phyloP scores from a whole-genome alignment of 2,888 invertebrate genomes.

The Endomychus coccineus region DNA sequence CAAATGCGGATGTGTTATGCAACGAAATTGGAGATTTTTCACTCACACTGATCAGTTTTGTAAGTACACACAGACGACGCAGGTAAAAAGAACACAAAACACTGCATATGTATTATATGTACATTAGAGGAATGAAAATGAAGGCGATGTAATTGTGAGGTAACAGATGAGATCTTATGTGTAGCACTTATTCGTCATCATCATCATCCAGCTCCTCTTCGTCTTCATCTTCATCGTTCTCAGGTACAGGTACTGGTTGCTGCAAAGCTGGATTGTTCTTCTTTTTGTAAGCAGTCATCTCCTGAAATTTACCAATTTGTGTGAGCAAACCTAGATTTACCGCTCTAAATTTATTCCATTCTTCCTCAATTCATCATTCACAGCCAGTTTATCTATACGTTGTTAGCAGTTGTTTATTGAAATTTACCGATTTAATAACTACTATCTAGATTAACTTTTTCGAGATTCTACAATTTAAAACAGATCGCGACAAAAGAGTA shows the following conservation, averaged over 20 bases:
- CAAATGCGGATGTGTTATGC: conserved; percentile 26
- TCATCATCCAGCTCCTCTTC: conserved; percentile 51
- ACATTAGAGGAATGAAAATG: conserved; percentile 19
- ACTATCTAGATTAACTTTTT: too few species aligned
- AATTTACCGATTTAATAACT: too few species aligned
- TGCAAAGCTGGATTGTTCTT: conserved; percentile 48
- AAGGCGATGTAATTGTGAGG: conserved; percentile 34
- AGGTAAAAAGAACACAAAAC: conserved; percentile 21
- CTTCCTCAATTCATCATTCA: too few species aligned
- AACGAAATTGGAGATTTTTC: conserved; percentile 12
- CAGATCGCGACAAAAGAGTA: too few species aligned
- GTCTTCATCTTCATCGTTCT: conserved; percentile 58
- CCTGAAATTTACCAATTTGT: conserved; percentile 47
- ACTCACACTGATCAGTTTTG: conserved; percentile 12
- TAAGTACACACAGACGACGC: conserved; percentile 17
- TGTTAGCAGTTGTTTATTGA: too few species aligned
- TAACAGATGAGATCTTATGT: conserved; percentile 20
- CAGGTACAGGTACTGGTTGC: conserved; percentile 51
- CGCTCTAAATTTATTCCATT: not conserved
- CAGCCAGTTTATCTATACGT: too few species aligned
- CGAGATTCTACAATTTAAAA: too few species aligned
- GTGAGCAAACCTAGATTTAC: not conserved
- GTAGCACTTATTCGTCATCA: conserved; percentile 34
- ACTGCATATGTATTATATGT: conserved; percentile 17
- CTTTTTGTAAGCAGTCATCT: conserved; percentile 82